Base-by-base conservation (phyloP, 1,140 invertebrate species). In the Eupristina koningsbergeri region DNA sequence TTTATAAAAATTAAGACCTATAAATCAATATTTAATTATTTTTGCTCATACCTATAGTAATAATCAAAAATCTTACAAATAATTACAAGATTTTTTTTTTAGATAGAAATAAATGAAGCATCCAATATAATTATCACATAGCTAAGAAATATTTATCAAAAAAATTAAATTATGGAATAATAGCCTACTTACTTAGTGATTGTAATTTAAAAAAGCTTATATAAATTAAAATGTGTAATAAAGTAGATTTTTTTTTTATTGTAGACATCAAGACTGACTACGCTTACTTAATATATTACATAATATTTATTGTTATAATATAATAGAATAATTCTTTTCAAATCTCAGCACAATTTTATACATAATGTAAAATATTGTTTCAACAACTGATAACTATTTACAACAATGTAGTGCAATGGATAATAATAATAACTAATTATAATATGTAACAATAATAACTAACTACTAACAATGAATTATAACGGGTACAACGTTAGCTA, bases 81-180 rank as follows among this genome's bases (percentile, higher is more conserved):
- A 53, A 19, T 53, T 53, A 7, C 11, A 45, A 45, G 11, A 45
- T 58, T 22, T 22, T 58, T 22, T 58, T 5, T 5, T 26, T 5
- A 58, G 3, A 58, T 19, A 26, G 26, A 26, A 58, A 22, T 58
- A 9, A 26, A 58, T 53, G 22, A 58, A 58, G 22, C 19, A 58
- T 45, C 69, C 26, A 19, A 77, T 67, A 31, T 67, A 64, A 79
- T 47, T 79, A 47, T 79, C 36, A 11, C 1, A 41, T n/a, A n/a
- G n/a, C n/a, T n/a, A n/a, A n/a, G n/a, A n/a, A n/a, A n/a, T n/a
- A n/a, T n/a, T n/a, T n/a, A n/a, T n/a, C n/a, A n/a, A n/a, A n/a
- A n/a, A n/a, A n/a, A n/a, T n/a, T n/a, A 47, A 64, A 78, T 64
- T 78, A 64, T 47, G 58, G 36, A 78, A 78, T 79, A 64, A 45